These are phyloP conservation scores for Elanus axillaris DNA, from an alignment of 2,113 vertebrate genomes.

Conservation along the genomic window DNA sequence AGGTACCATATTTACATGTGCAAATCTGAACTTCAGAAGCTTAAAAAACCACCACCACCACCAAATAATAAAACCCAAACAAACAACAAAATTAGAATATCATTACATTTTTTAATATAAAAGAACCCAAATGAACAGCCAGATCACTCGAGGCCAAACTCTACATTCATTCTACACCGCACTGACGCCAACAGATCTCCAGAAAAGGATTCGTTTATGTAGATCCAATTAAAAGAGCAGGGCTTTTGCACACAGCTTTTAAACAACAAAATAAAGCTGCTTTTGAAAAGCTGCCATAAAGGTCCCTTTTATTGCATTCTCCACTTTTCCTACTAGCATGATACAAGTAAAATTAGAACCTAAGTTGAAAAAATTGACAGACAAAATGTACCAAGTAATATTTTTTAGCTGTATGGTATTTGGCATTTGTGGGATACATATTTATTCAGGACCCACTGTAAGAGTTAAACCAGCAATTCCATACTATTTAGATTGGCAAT, in stretches of 20 bases:
- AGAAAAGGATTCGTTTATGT: not conserved
- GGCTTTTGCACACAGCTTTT: not conserved
- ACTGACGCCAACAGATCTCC: not conserved
- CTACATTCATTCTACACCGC: not conserved
- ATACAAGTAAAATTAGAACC: slow-evolving; percentile 29
- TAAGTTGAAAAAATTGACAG: not conserved
- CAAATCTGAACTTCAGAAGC: not conserved
- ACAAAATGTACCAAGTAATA: not conserved
- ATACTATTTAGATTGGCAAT: slow-evolving; percentile 47
- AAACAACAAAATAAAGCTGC: slow-evolving; percentile 3
- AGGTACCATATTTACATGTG: not conserved
- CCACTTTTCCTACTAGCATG: not conserved
- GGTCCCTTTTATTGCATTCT: slow-evolving; percentile 7
- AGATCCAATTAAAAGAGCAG: not conserved
- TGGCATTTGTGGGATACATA: not conserved
- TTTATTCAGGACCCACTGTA: not conserved
- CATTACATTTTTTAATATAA: not conserved
- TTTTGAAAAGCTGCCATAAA: slow-evolving; percentile 39
- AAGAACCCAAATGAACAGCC: not conserved
- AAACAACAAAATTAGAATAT: not conserved
- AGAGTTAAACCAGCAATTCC: slow-evolving; percentile 43
- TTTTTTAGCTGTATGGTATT: not conserved
- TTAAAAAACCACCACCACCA: not conserved
- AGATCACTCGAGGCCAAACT: not conserved
- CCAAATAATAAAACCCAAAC: not conserved